A percentile compares a stretch with the other conserved stretches of the same genome.
phyloP scores from a whole-genome alignment of 2,797 vertebrate species.

The Xenopus petersii region DNA sequence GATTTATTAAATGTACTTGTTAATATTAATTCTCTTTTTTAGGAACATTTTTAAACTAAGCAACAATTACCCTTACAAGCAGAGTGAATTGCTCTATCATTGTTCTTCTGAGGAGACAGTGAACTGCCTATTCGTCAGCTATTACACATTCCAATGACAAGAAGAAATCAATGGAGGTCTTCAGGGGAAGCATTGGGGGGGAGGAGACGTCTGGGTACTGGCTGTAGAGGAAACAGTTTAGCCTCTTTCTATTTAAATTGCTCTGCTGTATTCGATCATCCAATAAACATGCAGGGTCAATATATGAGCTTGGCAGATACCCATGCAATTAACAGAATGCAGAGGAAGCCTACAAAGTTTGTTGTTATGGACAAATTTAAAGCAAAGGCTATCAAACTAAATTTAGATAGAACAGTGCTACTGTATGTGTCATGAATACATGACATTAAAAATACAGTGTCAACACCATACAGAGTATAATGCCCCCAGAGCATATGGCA shows the following conservation, averaged over 20 bases:
- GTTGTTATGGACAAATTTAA: conserved; percentile 9
- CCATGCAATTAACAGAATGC: conserved; percentile 32
- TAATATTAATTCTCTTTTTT: no score
- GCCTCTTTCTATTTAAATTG: conserved; percentile 39
- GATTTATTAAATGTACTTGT: no score
- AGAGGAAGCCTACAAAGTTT: conserved; percentile 28
- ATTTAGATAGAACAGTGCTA: conserved; percentile 11
- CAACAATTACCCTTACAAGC: background rate
- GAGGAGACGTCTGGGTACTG: conserved; percentile 37
- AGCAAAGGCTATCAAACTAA: conserved; percentile 5
- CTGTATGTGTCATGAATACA: background rate
- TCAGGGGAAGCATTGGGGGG: conserved; percentile 28
- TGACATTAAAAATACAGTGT: no score
- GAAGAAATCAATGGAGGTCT: conserved; percentile 30
- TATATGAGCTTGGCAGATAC: conserved; percentile 36
- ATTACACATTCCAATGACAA: conserved; percentile 25
- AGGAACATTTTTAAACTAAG: no score
- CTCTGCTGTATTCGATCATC: conserved; percentile 35
- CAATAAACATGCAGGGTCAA: conserved; percentile 40
- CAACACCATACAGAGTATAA: no score
- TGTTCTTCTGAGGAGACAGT: background rate
- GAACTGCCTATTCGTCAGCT: conserved; percentile 9
- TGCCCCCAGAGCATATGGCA: no score
- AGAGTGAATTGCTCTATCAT: background rate
- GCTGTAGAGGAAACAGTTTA: conserved; percentile 35